These are phyloP conservation scores for Pyralis farinalis DNA, from an alignment of 2,888 invertebrate species.

Conservation along the genomic window DNA sequence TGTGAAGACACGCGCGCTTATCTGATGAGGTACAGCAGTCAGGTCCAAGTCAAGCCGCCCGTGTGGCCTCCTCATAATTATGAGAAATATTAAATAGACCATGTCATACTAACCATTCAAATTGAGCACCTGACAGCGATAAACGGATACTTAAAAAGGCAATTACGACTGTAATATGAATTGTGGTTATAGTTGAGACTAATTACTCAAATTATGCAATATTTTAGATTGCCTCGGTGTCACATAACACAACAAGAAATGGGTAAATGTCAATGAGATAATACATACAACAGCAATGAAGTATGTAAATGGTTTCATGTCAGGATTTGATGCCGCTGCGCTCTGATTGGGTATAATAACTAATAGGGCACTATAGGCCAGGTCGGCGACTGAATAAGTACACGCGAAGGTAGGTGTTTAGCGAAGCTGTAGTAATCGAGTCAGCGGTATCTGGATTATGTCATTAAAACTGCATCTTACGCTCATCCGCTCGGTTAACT, in stretches of 20 bases:
- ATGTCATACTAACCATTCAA: constrained; percentile 9
- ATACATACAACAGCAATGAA: background rate
- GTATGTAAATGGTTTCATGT: background rate
- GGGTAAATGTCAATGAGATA: constrained; percentile 27
- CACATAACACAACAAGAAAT: constrained; percentile 41
- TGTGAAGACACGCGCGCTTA: constrained; percentile 46
- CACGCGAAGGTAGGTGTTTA: constrained; percentile 59
- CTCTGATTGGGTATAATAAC: constrained; percentile 48
- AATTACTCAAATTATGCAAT: constrained; percentile 39
- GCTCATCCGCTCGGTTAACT: constrained; percentile 54
- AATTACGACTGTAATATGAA: constrained; percentile 28
- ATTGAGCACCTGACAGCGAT: constrained; percentile 12
- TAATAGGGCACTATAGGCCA: constrained; percentile 46
- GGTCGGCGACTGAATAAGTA: constrained; percentile 34
- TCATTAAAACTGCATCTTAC: constrained; percentile 74
- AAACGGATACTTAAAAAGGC: constrained; percentile 19
- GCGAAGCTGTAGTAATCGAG: constrained; percentile 55
- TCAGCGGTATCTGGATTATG: constrained; percentile 70
- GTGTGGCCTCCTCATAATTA: constrained; percentile 10
- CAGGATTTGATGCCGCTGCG: background rate
- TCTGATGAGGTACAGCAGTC: constrained; percentile 42
- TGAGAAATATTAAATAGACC: constrained; percentile 19
- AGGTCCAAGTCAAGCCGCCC: constrained; percentile 20
- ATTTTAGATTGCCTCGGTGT: too few species aligned
- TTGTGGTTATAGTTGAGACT: constrained; percentile 27